phyloP scores from a whole-genome alignment of 1,140 invertebrate species.

The Oedothorax gibbosus region DNA sequence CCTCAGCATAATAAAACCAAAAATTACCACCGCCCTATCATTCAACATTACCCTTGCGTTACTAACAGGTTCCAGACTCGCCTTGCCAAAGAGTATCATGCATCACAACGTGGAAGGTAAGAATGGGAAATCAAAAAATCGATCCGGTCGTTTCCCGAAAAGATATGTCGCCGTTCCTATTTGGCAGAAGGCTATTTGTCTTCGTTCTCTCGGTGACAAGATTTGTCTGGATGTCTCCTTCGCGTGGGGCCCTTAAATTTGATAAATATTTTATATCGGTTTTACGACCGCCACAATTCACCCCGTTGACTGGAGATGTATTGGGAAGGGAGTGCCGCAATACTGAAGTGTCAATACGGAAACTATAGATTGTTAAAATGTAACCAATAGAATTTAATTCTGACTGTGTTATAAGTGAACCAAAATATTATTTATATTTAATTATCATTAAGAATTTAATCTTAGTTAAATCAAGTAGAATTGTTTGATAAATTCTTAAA shows the following conservation, averaged over 20 bases:
- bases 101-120: slow-evolving; percentile 27
- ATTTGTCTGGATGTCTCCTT: neutral
- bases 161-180: slow-evolving; percentile 36
- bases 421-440: too few species aligned
- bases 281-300: slow-evolving; percentile 37
- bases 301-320: neutral
- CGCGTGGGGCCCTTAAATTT: slow-evolving; percentile 19
- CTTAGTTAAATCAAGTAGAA: too few species aligned
- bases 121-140: slow-evolving; percentile 40
- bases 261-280: slow-evolving; percentile 48
- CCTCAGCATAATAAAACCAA: neutral
- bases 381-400: too few species aligned
- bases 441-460: too few species aligned
- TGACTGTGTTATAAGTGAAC: too few species aligned
- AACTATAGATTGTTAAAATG: too few species aligned
- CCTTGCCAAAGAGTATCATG: slow-evolving; percentile 14
- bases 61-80: slow-evolving; percentile 26
- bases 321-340: neutral
- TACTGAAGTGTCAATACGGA: too few species aligned
- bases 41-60: slow-evolving; percentile 29
- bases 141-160: slow-evolving; percentile 13
- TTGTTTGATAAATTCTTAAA: too few species aligned
- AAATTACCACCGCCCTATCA: slow-evolving; percentile 30
- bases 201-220: slow-evolving; percentile 36
- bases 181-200: slow-evolving; percentile 44